Conservation (phyloP, 53 echinoderm and acorn worm genomes). For the Henricia sp. region DNA sequence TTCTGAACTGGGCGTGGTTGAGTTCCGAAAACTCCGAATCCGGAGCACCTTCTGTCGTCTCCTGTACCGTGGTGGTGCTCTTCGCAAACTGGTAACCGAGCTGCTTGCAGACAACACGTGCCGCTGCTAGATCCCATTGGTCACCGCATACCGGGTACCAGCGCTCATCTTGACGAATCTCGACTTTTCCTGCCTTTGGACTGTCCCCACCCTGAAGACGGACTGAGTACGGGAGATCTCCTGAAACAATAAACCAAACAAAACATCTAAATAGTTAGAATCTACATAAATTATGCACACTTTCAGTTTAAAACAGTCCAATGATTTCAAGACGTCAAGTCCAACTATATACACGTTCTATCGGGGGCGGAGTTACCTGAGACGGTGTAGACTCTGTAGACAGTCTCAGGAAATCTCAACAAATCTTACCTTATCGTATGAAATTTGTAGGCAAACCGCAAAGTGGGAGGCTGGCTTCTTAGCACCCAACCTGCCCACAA, state of each 20-base stretch:
- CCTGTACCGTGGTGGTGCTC: slow-evolving; percentile 32
- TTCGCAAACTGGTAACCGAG: slow-evolving; percentile 61
- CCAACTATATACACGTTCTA: too few relatives aligned
- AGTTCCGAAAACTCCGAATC: not conserved
- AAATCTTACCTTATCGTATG: too few relatives aligned
- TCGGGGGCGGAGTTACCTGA: too few relatives aligned
- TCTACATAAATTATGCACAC: too few relatives aligned
- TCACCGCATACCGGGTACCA: slow-evolving; percentile 72
- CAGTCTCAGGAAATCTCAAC: too few relatives aligned
- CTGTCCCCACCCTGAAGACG: slow-evolving; percentile 60
- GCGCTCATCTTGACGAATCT: slow-evolving; percentile 46
- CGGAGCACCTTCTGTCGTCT: not conserved
- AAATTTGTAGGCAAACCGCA: too few relatives aligned
- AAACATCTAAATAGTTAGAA: not conserved
- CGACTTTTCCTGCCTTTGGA: slow-evolving; percentile 52
- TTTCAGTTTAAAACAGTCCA: too few relatives aligned
- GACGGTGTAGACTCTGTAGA: too few relatives aligned
- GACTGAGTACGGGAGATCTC: slow-evolving; percentile 22
- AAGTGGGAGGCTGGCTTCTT: too few relatives aligned
- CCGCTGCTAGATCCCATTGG: slow-evolving; percentile 60
- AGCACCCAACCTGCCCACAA: too few relatives aligned
- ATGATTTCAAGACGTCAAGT: too few relatives aligned
- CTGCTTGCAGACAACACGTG: slow-evolving; percentile 68
- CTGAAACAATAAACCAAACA: not conserved
- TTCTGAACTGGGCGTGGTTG: slow-evolving; percentile 21